Evolutionary conservation across 2,888 invertebrate genomes (phyloP).

Genomic region (Thecocarcelia acutangulata): DNA sequence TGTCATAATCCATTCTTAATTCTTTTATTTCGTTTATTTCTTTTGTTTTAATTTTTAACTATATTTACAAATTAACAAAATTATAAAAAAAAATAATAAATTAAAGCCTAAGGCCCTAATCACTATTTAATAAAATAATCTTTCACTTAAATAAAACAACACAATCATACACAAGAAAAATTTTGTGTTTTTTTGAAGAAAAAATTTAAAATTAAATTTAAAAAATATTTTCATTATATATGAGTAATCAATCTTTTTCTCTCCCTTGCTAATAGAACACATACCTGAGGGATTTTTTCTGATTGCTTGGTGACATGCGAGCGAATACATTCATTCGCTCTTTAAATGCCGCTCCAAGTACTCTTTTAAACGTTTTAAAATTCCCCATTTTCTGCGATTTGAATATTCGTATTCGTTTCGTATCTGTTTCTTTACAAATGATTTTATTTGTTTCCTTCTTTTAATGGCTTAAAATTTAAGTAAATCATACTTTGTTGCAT

Average conservation of each 20-base stretch:
- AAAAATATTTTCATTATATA: constrained; percentile 55
- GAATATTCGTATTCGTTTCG: constrained; percentile 22
- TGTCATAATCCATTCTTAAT: constrained; percentile 72
- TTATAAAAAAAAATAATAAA: constrained; percentile 38
- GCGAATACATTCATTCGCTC: no score
- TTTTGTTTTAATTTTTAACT: constrained; percentile 52
- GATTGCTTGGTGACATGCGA: constrained; percentile 5
- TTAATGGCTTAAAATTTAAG: constrained; percentile 62
- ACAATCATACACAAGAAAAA: constrained; percentile 71
- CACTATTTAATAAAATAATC: constrained; percentile 47
- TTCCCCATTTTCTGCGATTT: constrained; percentile 56
- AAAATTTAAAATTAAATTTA: constrained; percentile 35
- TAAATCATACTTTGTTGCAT: constrained; percentile 65
- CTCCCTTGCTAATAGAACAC: constrained; percentile 84
- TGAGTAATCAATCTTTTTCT: constrained; percentile 85
- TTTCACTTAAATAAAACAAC: constrained; percentile 68
- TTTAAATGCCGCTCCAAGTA: constrained; percentile 18
- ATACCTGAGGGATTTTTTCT: constrained; percentile 81
- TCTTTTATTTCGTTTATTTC: constrained; percentile 9
- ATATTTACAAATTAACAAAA: constrained; percentile 71
- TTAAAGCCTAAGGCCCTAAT: constrained; percentile 59
- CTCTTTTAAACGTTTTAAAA: constrained; percentile 54
- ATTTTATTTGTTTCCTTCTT: constrained; percentile 3
- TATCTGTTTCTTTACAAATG: constrained; percentile 24
- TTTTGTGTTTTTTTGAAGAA: constrained; percentile 58